Conservation (phyloP, 2,797 vertebrate species). For the Falco concolor region DNA sequence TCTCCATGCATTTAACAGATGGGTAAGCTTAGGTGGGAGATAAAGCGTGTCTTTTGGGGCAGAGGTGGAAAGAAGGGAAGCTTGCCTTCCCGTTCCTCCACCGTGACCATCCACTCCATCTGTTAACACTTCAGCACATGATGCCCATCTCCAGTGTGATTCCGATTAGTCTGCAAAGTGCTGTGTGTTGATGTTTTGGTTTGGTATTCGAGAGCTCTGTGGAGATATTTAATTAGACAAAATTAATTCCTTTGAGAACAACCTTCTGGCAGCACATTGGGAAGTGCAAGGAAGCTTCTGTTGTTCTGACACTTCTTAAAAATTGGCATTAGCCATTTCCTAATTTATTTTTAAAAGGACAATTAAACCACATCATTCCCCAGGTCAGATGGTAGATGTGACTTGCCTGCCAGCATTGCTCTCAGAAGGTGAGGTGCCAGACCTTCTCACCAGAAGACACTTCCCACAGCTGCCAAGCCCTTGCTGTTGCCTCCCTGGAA, state of each 20-base stretch:
- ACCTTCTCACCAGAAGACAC: background rate
- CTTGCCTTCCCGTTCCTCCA: background rate
- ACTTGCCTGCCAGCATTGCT: background rate
- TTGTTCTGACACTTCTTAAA: background rate
- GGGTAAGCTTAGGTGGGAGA: background rate
- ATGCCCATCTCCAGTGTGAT: background rate
- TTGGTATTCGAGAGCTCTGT: slow-evolving; percentile 19
- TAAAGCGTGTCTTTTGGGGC: background rate
- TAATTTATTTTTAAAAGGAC: background rate
- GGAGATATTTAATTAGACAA: slow-evolving; percentile 36
- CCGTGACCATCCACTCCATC: background rate
- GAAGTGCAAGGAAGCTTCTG: background rate
- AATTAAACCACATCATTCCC: background rate
- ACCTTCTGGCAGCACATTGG: slow-evolving; percentile 21
- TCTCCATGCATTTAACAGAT: background rate
- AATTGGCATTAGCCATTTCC: background rate
- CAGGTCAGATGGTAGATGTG: background rate
- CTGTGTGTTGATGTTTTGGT: slow-evolving; percentile 23
- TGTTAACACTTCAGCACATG: background rate
- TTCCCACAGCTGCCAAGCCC: background rate
- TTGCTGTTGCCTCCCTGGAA: background rate
- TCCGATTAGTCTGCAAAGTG: background rate
- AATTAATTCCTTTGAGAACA: slow-evolving; percentile 40
- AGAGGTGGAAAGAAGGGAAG: background rate
- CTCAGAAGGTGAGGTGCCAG: background rate